These are phyloP conservation scores for Pseudopipra pipra DNA, from an alignment of 2,113 vertebrate genomes.

Conservation along the genomic window DNA sequence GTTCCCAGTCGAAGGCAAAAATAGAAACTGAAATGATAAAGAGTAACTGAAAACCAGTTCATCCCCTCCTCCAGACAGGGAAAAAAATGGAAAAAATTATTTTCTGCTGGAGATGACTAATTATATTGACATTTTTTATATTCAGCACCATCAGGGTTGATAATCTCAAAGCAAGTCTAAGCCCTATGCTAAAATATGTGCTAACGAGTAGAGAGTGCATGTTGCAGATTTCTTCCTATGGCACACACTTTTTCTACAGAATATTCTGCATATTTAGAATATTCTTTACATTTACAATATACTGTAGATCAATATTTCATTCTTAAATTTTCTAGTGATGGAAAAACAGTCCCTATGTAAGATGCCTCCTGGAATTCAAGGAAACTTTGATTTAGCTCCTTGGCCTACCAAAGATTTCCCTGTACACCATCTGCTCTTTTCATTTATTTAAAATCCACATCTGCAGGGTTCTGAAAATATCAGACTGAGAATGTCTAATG, in stretches of 20 bases:
- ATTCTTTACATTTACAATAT: background rate
- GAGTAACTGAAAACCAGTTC: conserved; percentile 17
- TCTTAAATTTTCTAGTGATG: background rate
- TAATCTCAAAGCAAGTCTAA: conserved; percentile 7
- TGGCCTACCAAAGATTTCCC: conserved; percentile 2
- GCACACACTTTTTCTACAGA: background rate
- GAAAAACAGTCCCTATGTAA: background rate
- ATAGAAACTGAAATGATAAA: background rate
- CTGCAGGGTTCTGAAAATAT: conserved; percentile 23
- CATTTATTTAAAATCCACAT: conserved; percentile 10
- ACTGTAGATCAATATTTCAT: background rate
- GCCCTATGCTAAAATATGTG: background rate
- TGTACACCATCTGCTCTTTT: background rate
- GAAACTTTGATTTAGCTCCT: conserved; percentile 9
- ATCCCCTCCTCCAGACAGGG: background rate
- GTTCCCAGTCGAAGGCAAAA: background rate
- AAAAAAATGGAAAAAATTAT: background rate
- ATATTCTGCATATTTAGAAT: background rate
- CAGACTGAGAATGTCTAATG: background rate
- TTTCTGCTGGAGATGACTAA: conserved; percentile 46
- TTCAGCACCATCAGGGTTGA: conserved; percentile 4
- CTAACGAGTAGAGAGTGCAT: background rate
- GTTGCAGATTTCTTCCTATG: no score
- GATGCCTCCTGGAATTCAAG: background rate
- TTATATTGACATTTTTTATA: conserved; percentile 20